A percentile compares a stretch with the other conserved stretches of the same genome.
These are phyloP conservation scores for Onychomys arenicola DNA, from an alignment of 2,797 vertebrate species.

Conservation along the genomic window DNA sequence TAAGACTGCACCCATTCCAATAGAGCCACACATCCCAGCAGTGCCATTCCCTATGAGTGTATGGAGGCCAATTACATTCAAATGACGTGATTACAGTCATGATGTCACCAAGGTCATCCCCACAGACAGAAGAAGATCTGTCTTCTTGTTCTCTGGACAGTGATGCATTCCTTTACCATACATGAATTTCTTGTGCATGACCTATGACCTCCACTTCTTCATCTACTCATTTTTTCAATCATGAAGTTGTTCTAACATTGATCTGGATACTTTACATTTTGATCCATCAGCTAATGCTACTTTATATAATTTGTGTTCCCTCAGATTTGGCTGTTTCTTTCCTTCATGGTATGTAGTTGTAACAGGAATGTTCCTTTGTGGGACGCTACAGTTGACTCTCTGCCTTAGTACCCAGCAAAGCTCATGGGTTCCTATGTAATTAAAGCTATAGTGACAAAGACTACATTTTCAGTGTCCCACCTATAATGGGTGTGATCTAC, in stretches of 20 bases:
- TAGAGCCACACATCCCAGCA: not conserved
- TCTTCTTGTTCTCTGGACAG: no score
- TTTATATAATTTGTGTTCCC: not conserved
- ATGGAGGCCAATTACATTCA: not conserved
- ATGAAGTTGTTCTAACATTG: no score
- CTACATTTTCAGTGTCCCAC: fast-evolving
- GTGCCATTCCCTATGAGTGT: not conserved
- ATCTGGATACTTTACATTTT: not conserved
- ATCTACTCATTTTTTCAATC: not conserved
- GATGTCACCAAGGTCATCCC: fast-evolving
- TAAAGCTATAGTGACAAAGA: fast-evolving
- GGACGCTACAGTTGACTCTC: not conserved
- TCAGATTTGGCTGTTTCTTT: not conserved
- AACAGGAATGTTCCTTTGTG: fast-evolving
- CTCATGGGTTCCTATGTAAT: fast-evolving
- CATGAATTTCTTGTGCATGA: not conserved
- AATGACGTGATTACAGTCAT: not conserved
- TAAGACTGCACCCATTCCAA: no score
- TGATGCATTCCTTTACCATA: fast-evolving
- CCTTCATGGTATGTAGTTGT: fast-evolving
- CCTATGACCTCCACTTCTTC: no score
- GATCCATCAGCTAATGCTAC: fast-evolving
- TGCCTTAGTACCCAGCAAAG: fast-evolving
- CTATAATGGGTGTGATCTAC: no score
- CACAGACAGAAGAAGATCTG: fast-evolving